Percentiles rank a stretch among this genome's conserved stretches.
phyloP scores from a whole-genome alignment of 1,140 invertebrate genomes.

The Phymorhynchus buccinoides region DNA sequence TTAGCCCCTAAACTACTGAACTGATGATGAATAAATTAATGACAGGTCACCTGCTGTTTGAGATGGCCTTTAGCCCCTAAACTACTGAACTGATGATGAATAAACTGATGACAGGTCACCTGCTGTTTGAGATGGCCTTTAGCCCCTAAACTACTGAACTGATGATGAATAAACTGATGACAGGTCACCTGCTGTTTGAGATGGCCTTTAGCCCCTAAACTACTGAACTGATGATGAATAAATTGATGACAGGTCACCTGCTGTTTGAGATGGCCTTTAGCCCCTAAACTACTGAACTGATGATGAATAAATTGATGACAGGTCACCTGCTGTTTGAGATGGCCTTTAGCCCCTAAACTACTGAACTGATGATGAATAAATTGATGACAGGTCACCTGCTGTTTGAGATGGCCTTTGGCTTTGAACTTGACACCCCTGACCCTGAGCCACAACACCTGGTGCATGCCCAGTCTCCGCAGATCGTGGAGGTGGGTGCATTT shows the following conservation, averaged over 20 bases:
- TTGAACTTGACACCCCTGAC: slow-evolving; percentile 83
- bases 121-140: slow-evolving; percentile 92
- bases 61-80: no score
- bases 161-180: no score
- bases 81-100: no score
- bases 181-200: slow-evolving; percentile 88
- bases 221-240: no score
- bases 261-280: slow-evolving; percentile 93
- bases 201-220: slow-evolving; percentile 92
- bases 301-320: slow-evolving; percentile 56
- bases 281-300: no score
- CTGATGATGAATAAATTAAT: no score
- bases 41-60: no score
- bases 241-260: slow-evolving; percentile 79
- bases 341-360: slow-evolving; percentile 88
- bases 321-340: slow-evolving; percentile 91
- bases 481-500: slow-evolving; percentile 49
- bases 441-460: slow-evolving; percentile 83
- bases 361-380: no score
- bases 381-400: slow-evolving; percentile 81
- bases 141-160: no score
- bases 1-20: no score
- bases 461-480: slow-evolving; percentile 83
- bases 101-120: slow-evolving; percentile 77
- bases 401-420: slow-evolving; percentile 92